Conservation (phyloP, 2,888 invertebrate species). For the Drosophila cognata region DNA sequence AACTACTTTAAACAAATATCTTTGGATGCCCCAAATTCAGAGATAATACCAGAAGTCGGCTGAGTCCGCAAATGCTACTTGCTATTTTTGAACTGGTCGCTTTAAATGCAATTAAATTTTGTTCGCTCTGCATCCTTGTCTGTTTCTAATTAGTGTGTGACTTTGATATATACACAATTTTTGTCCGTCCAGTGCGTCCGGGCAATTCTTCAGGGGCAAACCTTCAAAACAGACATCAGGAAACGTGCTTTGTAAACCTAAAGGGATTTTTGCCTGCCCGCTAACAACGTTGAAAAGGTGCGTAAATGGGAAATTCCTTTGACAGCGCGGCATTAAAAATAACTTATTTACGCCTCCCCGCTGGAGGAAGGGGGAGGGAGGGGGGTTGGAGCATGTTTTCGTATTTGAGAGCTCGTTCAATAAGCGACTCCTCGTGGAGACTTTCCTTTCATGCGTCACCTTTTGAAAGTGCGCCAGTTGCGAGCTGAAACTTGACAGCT, state of each 20-base stretch:
- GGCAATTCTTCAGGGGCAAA: slow-evolving; percentile 1
- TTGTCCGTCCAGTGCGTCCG: not conserved
- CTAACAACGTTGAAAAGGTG: slow-evolving; percentile 52
- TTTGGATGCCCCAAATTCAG: too few species aligned
- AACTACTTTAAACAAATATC: too few species aligned
- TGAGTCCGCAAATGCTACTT: too few species aligned
- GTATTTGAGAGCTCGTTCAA: slow-evolving; percentile 32
- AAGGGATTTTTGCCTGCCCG: slow-evolving; percentile 41
- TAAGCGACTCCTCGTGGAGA: slow-evolving; percentile 12
- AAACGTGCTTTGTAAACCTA: slow-evolving; percentile 17
- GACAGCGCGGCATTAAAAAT: not conserved
- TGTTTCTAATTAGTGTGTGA: slow-evolving; percentile 44
- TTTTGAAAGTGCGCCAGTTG: slow-evolving; percentile 37
- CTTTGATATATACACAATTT: slow-evolving; percentile 5
- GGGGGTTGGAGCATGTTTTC: not conserved
- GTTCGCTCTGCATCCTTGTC: not conserved
- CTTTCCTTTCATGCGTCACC: slow-evolving; percentile 39
- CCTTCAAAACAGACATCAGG: slow-evolving; percentile 24
- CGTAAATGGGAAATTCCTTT: slow-evolving; percentile 63
- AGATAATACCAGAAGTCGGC: too few species aligned
- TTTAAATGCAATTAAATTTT: too few species aligned
- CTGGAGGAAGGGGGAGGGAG: rapidly evolving
- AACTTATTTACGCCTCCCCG: slow-evolving; percentile 31
- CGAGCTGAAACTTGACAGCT: not conserved
- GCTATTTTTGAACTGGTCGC: not conserved